phyloP scores from a whole-genome alignment of 1,140 invertebrate species.

The Hycleus cichorii region DNA sequence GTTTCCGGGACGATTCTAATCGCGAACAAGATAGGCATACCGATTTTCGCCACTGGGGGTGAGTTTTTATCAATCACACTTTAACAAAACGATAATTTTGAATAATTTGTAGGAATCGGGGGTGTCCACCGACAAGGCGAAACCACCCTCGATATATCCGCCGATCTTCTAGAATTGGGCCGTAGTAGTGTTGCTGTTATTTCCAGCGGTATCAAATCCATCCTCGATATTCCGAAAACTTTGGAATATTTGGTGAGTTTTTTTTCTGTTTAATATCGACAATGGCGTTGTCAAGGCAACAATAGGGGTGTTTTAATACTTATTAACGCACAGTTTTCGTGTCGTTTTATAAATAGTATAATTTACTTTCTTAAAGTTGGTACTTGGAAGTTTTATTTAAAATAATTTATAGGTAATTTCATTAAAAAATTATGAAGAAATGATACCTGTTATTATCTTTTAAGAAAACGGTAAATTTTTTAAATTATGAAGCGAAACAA shows the following conservation, averaged over 20 bases:
- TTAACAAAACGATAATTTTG: not conserved
- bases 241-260: constrained; percentile 80
- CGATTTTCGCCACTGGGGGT: constrained; percentile 90
- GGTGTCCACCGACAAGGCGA: constrained; percentile 90
- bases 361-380: too few species aligned
- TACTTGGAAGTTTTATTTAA: too few species aligned
- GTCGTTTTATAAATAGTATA: too few species aligned
- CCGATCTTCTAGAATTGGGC: constrained; percentile 88
- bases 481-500: too few species aligned
- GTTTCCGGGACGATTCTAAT: constrained; percentile 90
- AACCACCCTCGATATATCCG: constrained; percentile 84
- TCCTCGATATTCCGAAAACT: constrained; percentile 90
- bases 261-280: constrained; percentile 9
- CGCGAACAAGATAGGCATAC: constrained; percentile 72
- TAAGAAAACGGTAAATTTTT: too few species aligned
- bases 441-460: too few species aligned
- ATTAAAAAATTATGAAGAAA: too few species aligned
- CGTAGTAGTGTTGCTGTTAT: constrained; percentile 81
- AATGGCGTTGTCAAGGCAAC: too few species aligned
- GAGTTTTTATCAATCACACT: constrained; percentile 13
- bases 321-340: too few species aligned
- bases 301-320: too few species aligned
- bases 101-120: constrained; percentile 56
- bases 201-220: constrained; percentile 94
- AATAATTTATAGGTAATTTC: too few species aligned